Conservation (phyloP, 2,797 vertebrate genomes). For the Jordanella pulchra region DNA sequence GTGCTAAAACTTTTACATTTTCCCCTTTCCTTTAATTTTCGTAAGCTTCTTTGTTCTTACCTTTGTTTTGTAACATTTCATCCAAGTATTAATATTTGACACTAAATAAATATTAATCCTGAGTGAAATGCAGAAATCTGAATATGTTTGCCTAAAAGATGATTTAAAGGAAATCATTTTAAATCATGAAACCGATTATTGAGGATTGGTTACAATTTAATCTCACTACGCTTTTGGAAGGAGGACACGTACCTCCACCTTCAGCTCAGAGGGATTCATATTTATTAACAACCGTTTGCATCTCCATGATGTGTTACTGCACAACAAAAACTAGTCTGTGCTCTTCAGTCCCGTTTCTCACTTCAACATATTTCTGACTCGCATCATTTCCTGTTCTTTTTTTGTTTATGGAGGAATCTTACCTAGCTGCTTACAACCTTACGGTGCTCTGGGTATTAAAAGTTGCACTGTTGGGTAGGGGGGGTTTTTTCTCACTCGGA, state of each 20-base stretch:
- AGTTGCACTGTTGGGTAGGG: slow-evolving; percentile 44
- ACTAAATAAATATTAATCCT: not conserved
- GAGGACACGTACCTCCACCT: slow-evolving; percentile 18
- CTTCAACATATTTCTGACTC: slow-evolving; percentile 72
- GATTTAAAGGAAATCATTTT: not conserved
- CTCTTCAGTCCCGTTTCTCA: slow-evolving; percentile 43
- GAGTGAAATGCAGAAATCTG: not conserved
- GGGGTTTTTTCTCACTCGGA: slow-evolving; percentile 40
- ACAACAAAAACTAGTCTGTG: slow-evolving; percentile 74
- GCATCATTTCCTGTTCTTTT: slow-evolving; percentile 72
- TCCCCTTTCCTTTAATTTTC: too few species aligned
- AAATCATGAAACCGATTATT: not conserved
- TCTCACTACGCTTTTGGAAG: not conserved
- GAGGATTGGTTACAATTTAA: not conserved
- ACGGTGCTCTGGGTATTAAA: slow-evolving; percentile 50
- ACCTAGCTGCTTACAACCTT: slow-evolving; percentile 66
- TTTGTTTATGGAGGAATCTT: slow-evolving; percentile 69
- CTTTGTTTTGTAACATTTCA: not conserved
- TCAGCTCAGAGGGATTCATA: slow-evolving; percentile 51
- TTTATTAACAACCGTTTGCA: slow-evolving; percentile 34
- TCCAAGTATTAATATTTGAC: not conserved
- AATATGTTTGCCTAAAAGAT: not conserved
- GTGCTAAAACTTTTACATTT: too few species aligned
- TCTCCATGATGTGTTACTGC: slow-evolving; percentile 45
- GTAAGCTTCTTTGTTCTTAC: too few species aligned